Evolutionary conservation across 53 echinoderm and acorn worm genomes (phyloP), one percentile per base, ranked within the genome.

Genomic region (Crossaster papposus): DNA sequence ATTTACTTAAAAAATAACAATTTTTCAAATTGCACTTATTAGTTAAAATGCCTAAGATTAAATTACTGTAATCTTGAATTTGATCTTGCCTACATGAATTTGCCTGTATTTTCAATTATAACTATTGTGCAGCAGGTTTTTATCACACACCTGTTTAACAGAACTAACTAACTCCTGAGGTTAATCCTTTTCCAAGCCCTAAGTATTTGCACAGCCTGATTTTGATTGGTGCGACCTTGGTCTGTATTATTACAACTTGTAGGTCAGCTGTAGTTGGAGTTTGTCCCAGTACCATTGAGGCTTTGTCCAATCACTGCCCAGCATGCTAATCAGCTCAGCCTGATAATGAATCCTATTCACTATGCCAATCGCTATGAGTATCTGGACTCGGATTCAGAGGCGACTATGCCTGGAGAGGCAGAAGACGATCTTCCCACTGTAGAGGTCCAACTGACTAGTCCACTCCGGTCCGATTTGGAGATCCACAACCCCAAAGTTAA

Each of bases 221-320:
- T 62, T 62, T 23, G 17, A 62, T 62, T 20, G 11, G 3, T 3
- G 15, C 54, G 38, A 85, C 72, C 72, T 70, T 72, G 26, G 29
- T 30, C 51, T 71, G 30, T 62, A 1, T 80, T 79, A 51, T 78
- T 23, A 33, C 28, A 24, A 52, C 17, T 7, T 44, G 44, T 5
- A 80, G 55, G 62, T 32, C 32, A 58, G 3, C 53, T 0, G 55
- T n/a, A 55, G 14, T 80, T 24, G 28, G 79, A 74, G 74, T 74
- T 24, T 50, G 14, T 81, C 85, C 75, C 36, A 55, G 37, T 58
- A 76, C 30, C 13, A 2, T 7, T 23, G 33, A 51, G 72, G 58
- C 70, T 52, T 36, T 30, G 55, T 53, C 87, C 87, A 87, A 87
- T 87, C 87, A 87, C 58, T 77, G 37, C 30, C 36, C 76, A 35